phyloP scores from a whole-genome alignment of 2,113 vertebrate genomes.

The Cygnus atratus region DNA sequence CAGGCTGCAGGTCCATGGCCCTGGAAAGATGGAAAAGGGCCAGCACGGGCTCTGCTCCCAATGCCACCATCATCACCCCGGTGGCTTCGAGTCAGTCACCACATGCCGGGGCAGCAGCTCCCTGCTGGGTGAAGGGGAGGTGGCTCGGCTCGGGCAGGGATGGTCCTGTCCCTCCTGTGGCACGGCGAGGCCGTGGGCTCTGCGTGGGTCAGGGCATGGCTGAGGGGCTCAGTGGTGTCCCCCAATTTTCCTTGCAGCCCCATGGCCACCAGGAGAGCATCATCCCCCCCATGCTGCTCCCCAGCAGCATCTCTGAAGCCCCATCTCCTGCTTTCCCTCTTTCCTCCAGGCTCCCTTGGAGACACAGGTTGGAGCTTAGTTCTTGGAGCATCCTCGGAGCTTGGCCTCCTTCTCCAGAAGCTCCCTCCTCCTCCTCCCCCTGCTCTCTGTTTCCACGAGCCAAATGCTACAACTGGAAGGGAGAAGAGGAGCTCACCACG shows the following conservation, averaged over 20 bases:
- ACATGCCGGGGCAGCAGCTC: neutral
- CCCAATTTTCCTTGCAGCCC: too few relatives aligned
- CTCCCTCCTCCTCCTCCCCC: neutral
- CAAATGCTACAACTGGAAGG: neutral
- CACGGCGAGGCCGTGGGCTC: neutral
- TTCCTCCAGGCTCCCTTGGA: neutral
- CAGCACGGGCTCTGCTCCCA: neutral
- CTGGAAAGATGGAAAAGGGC: neutral
- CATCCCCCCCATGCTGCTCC: accelerated
- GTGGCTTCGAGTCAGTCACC: neutral
- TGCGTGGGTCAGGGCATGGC: neutral
- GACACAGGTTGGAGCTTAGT: neutral
- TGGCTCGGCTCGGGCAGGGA: accelerated
- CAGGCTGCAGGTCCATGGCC: neutral
- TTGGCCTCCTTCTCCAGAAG: neutral
- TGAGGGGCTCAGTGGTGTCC: neutral
- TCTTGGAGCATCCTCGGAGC: neutral
- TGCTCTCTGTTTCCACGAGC: neutral
- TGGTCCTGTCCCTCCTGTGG: neutral
- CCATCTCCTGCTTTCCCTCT: neutral
- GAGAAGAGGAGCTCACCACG: neutral
- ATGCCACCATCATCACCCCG: neutral
- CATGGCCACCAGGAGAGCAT: neutral
- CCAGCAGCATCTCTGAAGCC: neutral
- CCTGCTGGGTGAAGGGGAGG: neutral